Evolutionary conservation across 2,113 vertebrate species (phyloP).

Genomic region (Centropus unirufus): DNA sequence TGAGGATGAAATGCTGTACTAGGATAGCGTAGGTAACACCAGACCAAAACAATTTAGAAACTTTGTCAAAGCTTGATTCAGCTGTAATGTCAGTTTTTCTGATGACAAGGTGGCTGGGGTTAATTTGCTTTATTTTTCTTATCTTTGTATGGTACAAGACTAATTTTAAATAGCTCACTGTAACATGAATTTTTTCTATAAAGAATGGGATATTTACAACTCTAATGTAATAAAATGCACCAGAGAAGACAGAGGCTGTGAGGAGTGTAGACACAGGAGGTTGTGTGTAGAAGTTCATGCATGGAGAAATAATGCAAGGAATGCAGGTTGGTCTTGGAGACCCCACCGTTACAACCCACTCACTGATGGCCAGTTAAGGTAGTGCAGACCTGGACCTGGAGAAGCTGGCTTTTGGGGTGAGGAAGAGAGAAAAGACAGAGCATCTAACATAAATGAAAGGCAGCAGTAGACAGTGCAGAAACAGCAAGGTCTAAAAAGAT

Average conservation of each 20-base stretch:
- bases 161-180: background rate
- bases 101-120: background rate
- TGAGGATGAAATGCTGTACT: accelerated
- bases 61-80: background rate
- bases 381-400: background rate
- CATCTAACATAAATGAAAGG: background rate
- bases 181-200: background rate
- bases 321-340: background rate
- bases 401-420: background rate
- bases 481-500: background rate
- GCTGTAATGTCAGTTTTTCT: background rate
- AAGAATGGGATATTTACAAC: background rate
- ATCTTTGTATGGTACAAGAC: background rate
- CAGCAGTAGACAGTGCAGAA: background rate
- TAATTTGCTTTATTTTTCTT: background rate
- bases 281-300: accelerated
- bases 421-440: background rate
- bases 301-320: background rate
- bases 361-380: background rate
- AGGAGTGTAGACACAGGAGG: background rate
- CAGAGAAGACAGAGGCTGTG: background rate
- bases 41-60: background rate
- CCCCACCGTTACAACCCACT: background rate
- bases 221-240: background rate
- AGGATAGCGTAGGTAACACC: background rate